Evolutionary conservation across 2,888 invertebrate species (phyloP).

Genomic region (Deilephila porcellus): DNA sequence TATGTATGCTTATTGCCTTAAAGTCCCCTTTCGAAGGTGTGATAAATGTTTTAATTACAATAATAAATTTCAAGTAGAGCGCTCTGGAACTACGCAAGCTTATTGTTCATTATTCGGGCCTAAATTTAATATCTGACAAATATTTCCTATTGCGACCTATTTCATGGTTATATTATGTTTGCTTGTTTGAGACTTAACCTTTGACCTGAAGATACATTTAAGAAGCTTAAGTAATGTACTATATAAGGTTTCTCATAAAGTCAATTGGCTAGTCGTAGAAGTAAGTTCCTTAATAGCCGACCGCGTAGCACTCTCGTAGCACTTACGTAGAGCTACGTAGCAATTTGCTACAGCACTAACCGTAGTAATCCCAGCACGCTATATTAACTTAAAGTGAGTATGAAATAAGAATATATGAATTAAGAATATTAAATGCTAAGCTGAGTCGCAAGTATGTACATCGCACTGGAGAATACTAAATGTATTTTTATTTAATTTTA

Average conservation of each 20-base stretch:
- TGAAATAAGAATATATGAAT: background rate
- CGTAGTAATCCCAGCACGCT: background rate
- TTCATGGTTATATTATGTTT: background rate
- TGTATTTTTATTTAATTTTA: too few relatives aligned
- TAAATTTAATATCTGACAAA: background rate
- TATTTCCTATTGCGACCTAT: background rate
- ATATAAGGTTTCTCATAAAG: background rate
- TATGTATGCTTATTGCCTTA: constrained; percentile 8
- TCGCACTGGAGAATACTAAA: too few relatives aligned
- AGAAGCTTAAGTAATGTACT: background rate
- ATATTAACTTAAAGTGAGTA: background rate
- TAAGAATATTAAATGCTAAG: background rate
- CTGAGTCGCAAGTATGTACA: too few relatives aligned
- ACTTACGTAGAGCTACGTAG: background rate
- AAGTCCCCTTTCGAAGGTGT: background rate
- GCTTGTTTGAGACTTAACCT: background rate
- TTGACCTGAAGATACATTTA: background rate
- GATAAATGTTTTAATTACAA: constrained; percentile 15
- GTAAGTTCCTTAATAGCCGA: background rate
- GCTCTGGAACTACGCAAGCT: too few relatives aligned
- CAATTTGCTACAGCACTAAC: background rate
- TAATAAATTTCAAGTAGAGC: constrained; percentile 14
- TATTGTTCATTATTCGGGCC: constrained; percentile 1
- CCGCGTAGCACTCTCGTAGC: background rate
- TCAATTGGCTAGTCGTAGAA: background rate